Base-by-base conservation (phyloP, 2,797 vertebrate genomes). In the Diceros bicornis region DNA sequence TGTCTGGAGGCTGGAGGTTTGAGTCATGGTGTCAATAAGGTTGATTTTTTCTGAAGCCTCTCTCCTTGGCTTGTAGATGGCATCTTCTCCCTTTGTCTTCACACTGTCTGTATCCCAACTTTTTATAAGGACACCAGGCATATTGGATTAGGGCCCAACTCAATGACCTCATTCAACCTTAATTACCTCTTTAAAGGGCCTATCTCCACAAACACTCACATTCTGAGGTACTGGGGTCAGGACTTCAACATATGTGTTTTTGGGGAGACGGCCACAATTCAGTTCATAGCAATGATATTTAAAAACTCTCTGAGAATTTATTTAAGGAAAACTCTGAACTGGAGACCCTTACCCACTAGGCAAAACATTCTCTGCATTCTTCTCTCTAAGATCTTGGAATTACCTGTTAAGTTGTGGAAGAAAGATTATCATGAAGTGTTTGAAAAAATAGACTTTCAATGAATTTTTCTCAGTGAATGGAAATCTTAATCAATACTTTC, bases 291-390 rank as follows among this genome's bases (percentile, higher is more conserved):
- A 78, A 20, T 66, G 44, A 5, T 29, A 68, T 47, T 72, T 88
- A 50, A 71, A 50, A 87, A 57, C 20, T 84, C 50, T 77, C 12
- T 89, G 27, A 18, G 62, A 85, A 69, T 83, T 44, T 59, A 52
- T 62, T 94, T 78, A 57, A 37, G n/a, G 59, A 87, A 84, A 90
- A 41, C 32, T 74, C 47, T 83, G 57, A 89, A 72, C 37, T 78
- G 12, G 8, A n/a, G 6, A 41, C 3, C 6, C 32, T 75, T 71
- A 84, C 1, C 55, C 27, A 68, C 12, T 55, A 59, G 25, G 23
- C 34, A 92, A 79, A 94, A 1, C 1, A 55, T 64, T 92, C 86
- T 25, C 12, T 86, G 32, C 9, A 37, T 64, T 72, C 4, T 9
- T 77, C 25, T 59, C 16, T 83, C 55, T 72, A 84, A n/a, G 32